A percentile compares a stretch with the other conserved stretches of the same genome.
phyloP scores from a whole-genome alignment of 2,797 vertebrate genomes.

The Emydoidea blandingii region DNA sequence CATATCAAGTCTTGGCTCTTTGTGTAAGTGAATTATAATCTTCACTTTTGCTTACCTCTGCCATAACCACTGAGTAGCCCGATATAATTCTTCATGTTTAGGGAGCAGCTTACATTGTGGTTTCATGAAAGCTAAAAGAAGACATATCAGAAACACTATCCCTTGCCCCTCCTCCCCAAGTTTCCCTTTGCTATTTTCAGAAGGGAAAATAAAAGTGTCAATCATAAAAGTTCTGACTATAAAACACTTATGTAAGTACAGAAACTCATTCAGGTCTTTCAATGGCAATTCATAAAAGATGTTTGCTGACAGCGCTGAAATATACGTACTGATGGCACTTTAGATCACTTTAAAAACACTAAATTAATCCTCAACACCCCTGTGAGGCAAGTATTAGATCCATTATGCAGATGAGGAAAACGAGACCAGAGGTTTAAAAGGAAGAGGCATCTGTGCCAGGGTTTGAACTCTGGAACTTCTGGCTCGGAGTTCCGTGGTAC shows the following conservation, averaged over 20 bases:
- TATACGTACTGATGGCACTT: not conserved
- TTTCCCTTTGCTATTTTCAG: accelerated
- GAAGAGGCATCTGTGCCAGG: not conserved
- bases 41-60: not conserved
- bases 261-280: not conserved
- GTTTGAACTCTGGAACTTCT: accelerated
- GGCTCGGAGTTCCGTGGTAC: not conserved
- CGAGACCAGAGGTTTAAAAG: not conserved
- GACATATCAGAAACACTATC: not conserved
- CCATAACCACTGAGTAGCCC: accelerated
- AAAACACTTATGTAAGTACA: not conserved
- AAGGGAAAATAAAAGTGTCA: accelerated
- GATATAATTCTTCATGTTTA: accelerated
- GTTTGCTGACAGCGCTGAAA: not conserved
- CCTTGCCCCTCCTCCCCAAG: accelerated
- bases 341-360: not conserved
- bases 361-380: not conserved
- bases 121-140: no score
- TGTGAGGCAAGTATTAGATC: not conserved
- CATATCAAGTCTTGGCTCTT: not conserved
- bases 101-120: accelerated
- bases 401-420: not conserved
- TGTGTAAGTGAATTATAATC: not conserved
- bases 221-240: not conserved
- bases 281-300: accelerated